Conservation (phyloP, 2,888 invertebrate species). For the Shargacucullia verbasci region DNA sequence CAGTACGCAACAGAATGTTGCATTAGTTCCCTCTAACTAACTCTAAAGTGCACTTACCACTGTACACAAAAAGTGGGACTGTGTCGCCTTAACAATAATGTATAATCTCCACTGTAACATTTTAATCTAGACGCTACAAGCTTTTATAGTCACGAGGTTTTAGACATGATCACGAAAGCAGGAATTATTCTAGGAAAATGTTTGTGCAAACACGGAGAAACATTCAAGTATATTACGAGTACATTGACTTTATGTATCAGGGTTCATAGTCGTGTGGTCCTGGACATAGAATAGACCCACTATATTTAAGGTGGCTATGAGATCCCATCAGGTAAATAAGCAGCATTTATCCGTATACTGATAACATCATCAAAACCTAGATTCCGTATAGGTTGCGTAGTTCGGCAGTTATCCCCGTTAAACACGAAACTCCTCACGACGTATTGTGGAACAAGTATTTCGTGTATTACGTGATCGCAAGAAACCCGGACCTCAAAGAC, state of each 20-base stretch:
- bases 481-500: slow-evolving; percentile 17
- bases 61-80: slow-evolving; percentile 32
- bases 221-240: slow-evolving; percentile 29
- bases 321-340: slow-evolving; percentile 14
- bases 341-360: slow-evolving; percentile 19
- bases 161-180: slow-evolving; percentile 48
- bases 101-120: slow-evolving; percentile 43
- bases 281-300: neutral
- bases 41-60: slow-evolving; percentile 11
- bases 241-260: slow-evolving; percentile 27
- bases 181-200: slow-evolving; percentile 41
- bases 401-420: slow-evolving; percentile 16
- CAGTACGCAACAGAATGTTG: slow-evolving; percentile 19
- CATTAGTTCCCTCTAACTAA: slow-evolving; percentile 3
- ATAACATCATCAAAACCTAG: slow-evolving; percentile 36
- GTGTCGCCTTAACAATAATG: slow-evolving; percentile 43
- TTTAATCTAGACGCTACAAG: slow-evolving; percentile 48
- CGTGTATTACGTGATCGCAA: neutral
- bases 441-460: slow-evolving; percentile 14
- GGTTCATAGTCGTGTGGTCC: neutral
- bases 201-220: slow-evolving; percentile 33
- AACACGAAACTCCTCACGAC: slow-evolving; percentile 14
- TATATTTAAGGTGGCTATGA: neutral
- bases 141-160: slow-evolving; percentile 47
- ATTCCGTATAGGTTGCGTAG: slow-evolving; percentile 26